Base-by-base conservation (phyloP, 2,113 vertebrate genomes). In the Paramisgurnus dabryanus region DNA sequence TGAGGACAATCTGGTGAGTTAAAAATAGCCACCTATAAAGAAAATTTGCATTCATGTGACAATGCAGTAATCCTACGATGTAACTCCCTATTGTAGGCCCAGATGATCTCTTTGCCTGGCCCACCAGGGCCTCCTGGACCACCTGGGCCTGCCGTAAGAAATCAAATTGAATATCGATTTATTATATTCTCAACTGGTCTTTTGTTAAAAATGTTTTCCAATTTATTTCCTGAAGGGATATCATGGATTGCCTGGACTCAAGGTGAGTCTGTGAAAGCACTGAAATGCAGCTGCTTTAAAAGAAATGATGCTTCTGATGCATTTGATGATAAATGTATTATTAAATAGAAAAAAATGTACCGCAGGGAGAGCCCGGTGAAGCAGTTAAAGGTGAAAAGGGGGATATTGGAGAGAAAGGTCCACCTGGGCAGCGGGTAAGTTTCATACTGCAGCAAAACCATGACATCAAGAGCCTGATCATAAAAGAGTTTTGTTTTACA, bases 81-180 rank as follows among this genome's bases (percentile, higher is more conserved):
- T 47, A 47, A 10, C 45, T 47, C 27, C 69, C 47, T 55, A 0
- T 68, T 61, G 79, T 82, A 95, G 90, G 88, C 93, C 80, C 95
- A 97, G 91, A 95, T 97, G 91, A 95, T 96, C 81, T 93, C 93
- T 17, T 94, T 96, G 85, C 96, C 95, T 0, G 96, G 97, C 7
- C 95, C 95, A 2, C 96, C 96, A 0, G 96, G 96, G 0, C 91
- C 95, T n/a, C 94, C 95, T 3, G 93, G 93, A 7, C 91, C 91
- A n/a, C 90, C 91, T 0, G 96, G 96, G 2, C 88, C 86, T 13
- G 89, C 87, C 39, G 92, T 92, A 71, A 87, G 73, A 8, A 63
- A 50, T 6, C 27, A 11, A 22, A 4, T 49, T 75, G 17, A 75
- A 63, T 39, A 75, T 2, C 5, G 27, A 34, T 34, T 34, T 34